phyloP scores from a whole-genome alignment of 2,113 vertebrate species.

The Zapus hudsonius region DNA sequence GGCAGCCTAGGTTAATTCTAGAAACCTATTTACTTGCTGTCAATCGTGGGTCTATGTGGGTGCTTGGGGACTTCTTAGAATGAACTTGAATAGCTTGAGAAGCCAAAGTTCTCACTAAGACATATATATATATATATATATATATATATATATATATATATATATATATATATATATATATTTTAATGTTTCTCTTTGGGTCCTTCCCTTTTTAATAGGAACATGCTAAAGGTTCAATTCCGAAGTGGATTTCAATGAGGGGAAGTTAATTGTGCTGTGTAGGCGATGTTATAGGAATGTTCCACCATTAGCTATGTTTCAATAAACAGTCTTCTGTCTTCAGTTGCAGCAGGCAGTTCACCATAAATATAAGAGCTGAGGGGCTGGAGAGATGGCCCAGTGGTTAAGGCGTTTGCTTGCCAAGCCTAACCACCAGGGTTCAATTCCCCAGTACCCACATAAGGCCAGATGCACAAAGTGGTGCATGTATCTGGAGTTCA shows the following conservation, averaged over 20 bases:
- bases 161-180: too few species aligned
- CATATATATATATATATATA: too few species aligned
- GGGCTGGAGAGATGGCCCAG: too few species aligned
- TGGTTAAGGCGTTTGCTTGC: too few species aligned
- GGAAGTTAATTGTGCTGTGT: not conserved
- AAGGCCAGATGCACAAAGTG: too few species aligned
- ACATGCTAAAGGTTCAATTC: not conserved
- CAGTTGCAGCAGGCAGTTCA: conserved; percentile 27
- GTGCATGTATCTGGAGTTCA: too few species aligned
- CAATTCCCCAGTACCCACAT: too few species aligned
- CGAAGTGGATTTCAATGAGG: not conserved
- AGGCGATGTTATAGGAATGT: not conserved
- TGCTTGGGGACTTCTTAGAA: not conserved
- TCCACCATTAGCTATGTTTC: conserved; percentile 28
- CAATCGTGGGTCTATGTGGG: not conserved
- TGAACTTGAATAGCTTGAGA: not conserved
- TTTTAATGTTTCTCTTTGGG: conserved; percentile 6
- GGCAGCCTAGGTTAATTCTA: not conserved
- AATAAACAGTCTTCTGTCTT: conserved; percentile 39
- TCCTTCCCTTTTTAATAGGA: not conserved
- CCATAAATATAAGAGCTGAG: conserved; percentile 35
- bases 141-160: too few species aligned
- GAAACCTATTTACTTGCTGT: not conserved
- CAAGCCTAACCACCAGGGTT: too few species aligned
- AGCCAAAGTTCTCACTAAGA: conserved; percentile 37